Evolutionary conservation across 2,797 vertebrate genomes (phyloP).

Genomic region (Perodicticus potto): DNA sequence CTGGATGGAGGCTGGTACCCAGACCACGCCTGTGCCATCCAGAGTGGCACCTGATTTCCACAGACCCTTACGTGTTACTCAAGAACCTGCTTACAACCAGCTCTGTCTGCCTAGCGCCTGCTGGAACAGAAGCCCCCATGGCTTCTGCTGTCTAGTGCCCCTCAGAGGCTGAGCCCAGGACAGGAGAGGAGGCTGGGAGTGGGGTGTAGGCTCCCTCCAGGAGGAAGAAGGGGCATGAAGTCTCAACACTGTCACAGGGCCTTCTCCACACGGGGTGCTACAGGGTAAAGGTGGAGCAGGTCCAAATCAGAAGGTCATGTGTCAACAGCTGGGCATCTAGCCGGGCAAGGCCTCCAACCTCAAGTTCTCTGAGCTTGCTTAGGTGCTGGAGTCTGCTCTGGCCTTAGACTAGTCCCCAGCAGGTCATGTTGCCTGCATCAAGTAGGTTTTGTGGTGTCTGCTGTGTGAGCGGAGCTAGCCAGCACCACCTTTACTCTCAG

Average conservation of each 20-base stretch:
- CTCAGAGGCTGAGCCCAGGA: background rate
- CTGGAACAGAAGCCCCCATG: background rate
- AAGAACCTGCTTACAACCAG: background rate
- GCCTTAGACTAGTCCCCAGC: background rate
- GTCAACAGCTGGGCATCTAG: background rate
- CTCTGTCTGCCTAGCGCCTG: background rate
- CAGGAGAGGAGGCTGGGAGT: background rate
- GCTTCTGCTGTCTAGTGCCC: background rate
- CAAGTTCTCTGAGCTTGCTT: background rate
- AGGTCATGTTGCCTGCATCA: background rate
- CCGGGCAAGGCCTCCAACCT: background rate
- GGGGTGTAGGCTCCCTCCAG: background rate
- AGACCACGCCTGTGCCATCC: background rate
- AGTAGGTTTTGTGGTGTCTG: background rate
- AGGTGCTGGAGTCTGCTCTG: background rate
- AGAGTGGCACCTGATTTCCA: background rate
- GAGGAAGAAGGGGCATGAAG: background rate
- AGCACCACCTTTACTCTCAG: background rate
- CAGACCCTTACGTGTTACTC: fast-evolving
- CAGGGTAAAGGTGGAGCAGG: background rate
- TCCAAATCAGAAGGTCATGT: background rate
- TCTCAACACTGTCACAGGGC: background rate
- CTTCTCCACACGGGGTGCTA: background rate
- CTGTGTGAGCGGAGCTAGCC: background rate
- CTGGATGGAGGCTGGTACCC: background rate